These are phyloP conservation scores for Clinocottus analis DNA, from an alignment of 2,113 vertebrate genomes.

Conservation along the genomic window DNA sequence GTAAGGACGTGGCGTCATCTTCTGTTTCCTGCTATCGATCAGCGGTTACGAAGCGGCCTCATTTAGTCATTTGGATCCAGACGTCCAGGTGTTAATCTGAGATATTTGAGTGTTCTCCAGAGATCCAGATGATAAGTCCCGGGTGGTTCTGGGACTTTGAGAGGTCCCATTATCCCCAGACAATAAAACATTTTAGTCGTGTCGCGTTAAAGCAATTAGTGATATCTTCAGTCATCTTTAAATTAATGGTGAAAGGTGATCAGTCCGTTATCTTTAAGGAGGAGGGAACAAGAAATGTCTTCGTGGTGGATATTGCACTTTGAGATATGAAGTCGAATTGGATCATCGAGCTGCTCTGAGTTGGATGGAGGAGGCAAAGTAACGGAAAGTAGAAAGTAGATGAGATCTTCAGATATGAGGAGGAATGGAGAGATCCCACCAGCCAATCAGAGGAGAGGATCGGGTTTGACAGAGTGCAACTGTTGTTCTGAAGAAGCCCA, in stretches of 20 bases:
- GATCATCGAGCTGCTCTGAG: not conserved
- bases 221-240: no score
- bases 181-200: not conserved
- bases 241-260: not conserved
- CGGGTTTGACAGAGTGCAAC: no score
- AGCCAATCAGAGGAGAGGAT: not conserved
- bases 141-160: not conserved
- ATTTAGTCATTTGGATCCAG: not conserved
- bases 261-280: not conserved
- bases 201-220: not conserved
- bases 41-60: not conserved
- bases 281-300: not conserved
- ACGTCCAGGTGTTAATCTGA: no score
- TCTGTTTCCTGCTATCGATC: slow-evolving; percentile 1
- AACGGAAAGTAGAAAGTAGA: not conserved
- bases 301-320: not conserved
- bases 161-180: not conserved
- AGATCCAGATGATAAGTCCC: not conserved
- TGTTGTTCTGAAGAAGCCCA: not conserved
- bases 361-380: not conserved
- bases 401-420: not conserved
- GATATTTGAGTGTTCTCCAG: no score
- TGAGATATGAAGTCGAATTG: not conserved
- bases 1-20: not conserved
- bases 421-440: not conserved